Base-by-base conservation (phyloP, 2,888 invertebrate genomes). In the Choristoneura rosaceana region DNA sequence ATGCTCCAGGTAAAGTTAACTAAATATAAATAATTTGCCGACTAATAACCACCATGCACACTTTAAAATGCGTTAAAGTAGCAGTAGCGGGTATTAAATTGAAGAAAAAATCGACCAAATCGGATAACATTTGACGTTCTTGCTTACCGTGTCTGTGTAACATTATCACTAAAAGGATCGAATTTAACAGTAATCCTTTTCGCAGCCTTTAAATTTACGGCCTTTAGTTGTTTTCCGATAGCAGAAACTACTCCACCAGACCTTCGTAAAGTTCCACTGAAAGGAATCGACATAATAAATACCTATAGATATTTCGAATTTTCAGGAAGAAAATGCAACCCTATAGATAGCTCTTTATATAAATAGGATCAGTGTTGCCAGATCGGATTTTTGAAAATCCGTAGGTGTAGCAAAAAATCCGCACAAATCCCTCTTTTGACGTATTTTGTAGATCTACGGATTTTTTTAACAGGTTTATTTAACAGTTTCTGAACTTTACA, bases 131-230 rank as follows among this genome's bases (percentile, higher is more conserved):
- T 55, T 52, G 25, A 69, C 10, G 15, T 34, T n/a, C 43, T n/a
- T 67, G 25, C 86, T 90, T 91, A 96, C 96, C 96, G 95, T 80
- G 95, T 95, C 77, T 95, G 95, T 75, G 91, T 93, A 71, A 96
- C 96, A 89, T 96, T 96, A 80, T 96, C 94, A 80, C 96, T 95
- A 88, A 98, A 98, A 4, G 98, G 98, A 92, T 98, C 98, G 84
- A 98, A 98, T 89, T 96, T 96, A 67, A 98, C 95, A 67, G 95
- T 95, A 74, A 98, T 95, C 88, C 95, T 95, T 82, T 96, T 96
- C 0, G 97, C 96, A 59, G 97, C 97, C 87, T 97, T 97, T 74
- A 98, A 94, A 93, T 97, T 97, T 10, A 98, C 88, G 76, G 87
- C 82, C 84, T 94, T 96, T 69, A 97, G 80, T 88, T 98, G 96